Evolutionary conservation across 1,140 invertebrate genomes (phyloP).

Genomic region (Papilio dardanus): DNA sequence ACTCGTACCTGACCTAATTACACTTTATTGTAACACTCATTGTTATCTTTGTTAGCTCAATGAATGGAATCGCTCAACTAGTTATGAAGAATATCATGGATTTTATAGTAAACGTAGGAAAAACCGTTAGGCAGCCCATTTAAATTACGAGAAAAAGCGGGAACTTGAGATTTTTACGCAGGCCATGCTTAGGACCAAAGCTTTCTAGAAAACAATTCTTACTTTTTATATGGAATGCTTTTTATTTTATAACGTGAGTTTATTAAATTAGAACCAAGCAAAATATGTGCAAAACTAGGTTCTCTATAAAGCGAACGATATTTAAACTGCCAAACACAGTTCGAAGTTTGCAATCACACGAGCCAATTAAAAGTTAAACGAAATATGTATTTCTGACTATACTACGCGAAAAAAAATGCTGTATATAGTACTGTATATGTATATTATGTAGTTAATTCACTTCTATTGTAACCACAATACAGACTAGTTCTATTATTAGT

Average conservation of each 20-base stretch:
- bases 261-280: not conserved
- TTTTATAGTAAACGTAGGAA: too few species aligned
- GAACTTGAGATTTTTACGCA: too few species aligned
- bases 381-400: not conserved
- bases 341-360: not conserved
- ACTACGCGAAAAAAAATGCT: not conserved
- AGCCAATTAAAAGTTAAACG: constrained; percentile 10
- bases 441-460: too few species aligned
- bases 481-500: too few species aligned
- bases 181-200: too few species aligned
- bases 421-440: not conserved
- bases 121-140: too few species aligned
- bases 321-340: constrained; percentile 9
- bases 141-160: too few species aligned
- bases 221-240: too few species aligned
- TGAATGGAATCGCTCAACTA: too few species aligned
- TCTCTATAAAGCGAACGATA: not conserved
- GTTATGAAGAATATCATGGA: too few species aligned
- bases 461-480: too few species aligned
- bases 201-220: too few species aligned
- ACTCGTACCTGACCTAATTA: constrained; percentile 35
- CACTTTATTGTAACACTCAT: constrained; percentile 16
- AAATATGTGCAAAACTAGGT: not conserved
- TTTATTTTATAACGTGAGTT: not conserved
- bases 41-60: not conserved